Evolutionary conservation across 2,888 invertebrate species (phyloP), one percentile per base, ranked within the genome.

Genomic region (Rhingia rostrata): DNA sequence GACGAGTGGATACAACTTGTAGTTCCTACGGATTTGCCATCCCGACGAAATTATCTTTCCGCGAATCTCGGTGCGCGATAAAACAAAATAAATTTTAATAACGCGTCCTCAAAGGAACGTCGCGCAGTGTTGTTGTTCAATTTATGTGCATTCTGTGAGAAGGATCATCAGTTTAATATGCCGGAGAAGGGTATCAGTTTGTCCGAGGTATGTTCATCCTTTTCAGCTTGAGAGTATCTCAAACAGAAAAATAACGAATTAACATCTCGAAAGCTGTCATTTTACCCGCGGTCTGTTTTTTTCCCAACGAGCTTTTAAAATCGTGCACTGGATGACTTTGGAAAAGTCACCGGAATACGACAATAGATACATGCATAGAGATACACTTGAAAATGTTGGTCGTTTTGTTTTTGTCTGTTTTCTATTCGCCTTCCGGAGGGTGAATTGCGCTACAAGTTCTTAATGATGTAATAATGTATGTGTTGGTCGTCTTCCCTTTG

Each of bases 291-390:
- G 49, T 58, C 22, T 22, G 43, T 58, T 54, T 12, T 22, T 30
- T 9, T 6, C 7, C 22, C 9, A 67, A 14, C 35, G 35, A 83
- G 83, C 83, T 83, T 45, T 35, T 9, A 49, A 7, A 67, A 51
- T 72, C 32, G 45, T 56, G 41, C 14, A 45, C 41, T 75, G 53
- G 63, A 37, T 83, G 83, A 83, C 83, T 83, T 83, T 83, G 83
- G 78, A 83, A 83, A 83, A 72, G 83, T 78, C 83, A 83, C 63
- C 78, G 83, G 67, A 75, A 75, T 64, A 64, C 41, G 9, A 66
- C 7, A 58, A 10, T 63, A 69, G 41, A 58, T 43, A 77, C 43
- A 12, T 37, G 35, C 9, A 39, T 30, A 45, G 22, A 22, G 22
- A 45, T n/a, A 64, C 30, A 43, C 6, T 33, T 43, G 33, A 10